Evolutionary conservation across 2,888 invertebrate genomes (phyloP), one percentile per base, ranked within the genome.

Genomic region (Amphimallon solstitiale): DNA sequence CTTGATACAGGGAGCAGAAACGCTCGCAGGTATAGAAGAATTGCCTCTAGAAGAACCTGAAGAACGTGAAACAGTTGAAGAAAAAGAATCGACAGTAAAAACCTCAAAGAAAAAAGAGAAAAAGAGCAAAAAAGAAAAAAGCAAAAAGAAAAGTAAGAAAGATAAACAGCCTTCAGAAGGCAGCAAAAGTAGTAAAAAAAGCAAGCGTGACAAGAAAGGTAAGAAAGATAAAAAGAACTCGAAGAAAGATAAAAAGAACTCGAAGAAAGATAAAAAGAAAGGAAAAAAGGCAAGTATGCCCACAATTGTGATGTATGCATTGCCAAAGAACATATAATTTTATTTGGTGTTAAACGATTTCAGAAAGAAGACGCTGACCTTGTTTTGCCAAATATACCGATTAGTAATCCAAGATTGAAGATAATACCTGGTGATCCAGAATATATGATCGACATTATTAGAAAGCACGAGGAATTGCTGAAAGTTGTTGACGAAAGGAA

Each of bases 341-440:
- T 56, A 6, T 37, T 56, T 9, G 51, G 10, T 14, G 4, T 17
- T 10, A 19, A 45, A 19, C 5, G 7, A 1, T 15, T 43, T 14
- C 5, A 7, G 23, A 29, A 17, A 15, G 4, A 6, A 21, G 21
- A 12, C n/a, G 15, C 40, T 4, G 66, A 68, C 2, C 19, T 69
- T 1, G 29, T 63, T 17, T 34, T 72, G 10, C 72, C 72, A 1
- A 56, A 66, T n/a, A 51, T 68, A 9, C 72, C 72, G 6, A 59
- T 70, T 0, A 66, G 45, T 12, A 71, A 71, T 23, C 29, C 51
- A 6, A 49, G 72, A 40, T 21, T 19, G 7, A 71, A 67, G 46
- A 63, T 72, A 19, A 49, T 19, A 7, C 1, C 37, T 1, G 45
- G 38, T 7, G 37, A 66, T 21, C 46, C 52, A 2, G 49, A 56